phyloP scores from a whole-genome alignment of 2,113 vertebrate genomes.

The Motacilla tschutschensis region DNA sequence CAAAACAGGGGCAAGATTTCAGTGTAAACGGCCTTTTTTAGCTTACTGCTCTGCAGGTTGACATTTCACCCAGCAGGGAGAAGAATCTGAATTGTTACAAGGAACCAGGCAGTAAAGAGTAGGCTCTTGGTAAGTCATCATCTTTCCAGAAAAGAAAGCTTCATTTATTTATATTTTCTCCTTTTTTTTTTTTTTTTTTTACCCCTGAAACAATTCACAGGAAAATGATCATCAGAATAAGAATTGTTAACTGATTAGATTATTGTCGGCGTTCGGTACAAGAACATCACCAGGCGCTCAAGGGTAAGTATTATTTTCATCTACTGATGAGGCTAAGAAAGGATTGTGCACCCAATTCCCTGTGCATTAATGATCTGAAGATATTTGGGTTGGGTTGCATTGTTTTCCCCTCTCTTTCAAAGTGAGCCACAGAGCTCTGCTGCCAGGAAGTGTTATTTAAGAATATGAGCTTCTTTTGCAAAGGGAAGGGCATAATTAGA shows the following conservation, averaged over 20 bases:
- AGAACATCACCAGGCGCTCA: conserved; percentile 18
- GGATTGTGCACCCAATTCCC: conserved; percentile 21
- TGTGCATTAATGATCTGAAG: conserved; percentile 25
- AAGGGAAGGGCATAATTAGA: conserved; percentile 43
- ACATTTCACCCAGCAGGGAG: conserved; percentile 42
- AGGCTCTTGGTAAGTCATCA: background rate
- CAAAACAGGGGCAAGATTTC: conserved; percentile 36
- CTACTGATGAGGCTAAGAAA: conserved; percentile 48
- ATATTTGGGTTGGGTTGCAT: conserved; percentile 46
- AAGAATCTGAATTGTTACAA: conserved; percentile 31
- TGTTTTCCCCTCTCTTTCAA: conserved; percentile 44
- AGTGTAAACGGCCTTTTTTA: conserved; percentile 39
- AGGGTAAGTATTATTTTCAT: conserved; percentile 57
- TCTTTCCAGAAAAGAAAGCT: background rate
- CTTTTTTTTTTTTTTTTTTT: background rate
- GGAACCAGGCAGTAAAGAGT: background rate
- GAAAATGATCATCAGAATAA: conserved; percentile 48
- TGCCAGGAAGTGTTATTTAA: conserved; percentile 56
- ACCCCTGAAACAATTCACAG: conserved; percentile 22
- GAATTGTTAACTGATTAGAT: conserved; percentile 41
- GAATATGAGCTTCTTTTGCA: conserved; percentile 38
- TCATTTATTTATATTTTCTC: conserved; percentile 11
- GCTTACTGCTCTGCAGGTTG: conserved; percentile 16
- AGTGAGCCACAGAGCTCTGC: background rate
- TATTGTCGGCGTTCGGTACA: background rate